Evolutionary conservation across 2,888 invertebrate genomes (phyloP).

Genomic region (Danaus chrysippus): DNA sequence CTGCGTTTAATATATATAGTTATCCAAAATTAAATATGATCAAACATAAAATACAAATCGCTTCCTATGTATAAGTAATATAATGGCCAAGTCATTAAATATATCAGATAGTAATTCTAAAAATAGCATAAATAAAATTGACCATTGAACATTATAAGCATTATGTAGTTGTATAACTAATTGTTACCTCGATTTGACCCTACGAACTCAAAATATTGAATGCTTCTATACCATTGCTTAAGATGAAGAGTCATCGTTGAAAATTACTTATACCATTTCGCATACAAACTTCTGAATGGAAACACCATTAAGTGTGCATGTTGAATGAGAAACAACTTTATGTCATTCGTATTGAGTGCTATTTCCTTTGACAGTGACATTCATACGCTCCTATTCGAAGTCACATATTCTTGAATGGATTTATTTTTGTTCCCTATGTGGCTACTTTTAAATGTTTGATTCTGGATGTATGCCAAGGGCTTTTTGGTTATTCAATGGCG

Average conservation of each 20-base stretch:
- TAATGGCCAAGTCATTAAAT: slow-evolving; percentile 4
- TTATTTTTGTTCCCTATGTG: slow-evolving; percentile 66
- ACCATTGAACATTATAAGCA: slow-evolving; percentile 19
- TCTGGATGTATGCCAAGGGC: slow-evolving; percentile 62
- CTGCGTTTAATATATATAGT: too few relatives aligned
- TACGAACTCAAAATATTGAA: slow-evolving; percentile 34
- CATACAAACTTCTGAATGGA: slow-evolving; percentile 22
- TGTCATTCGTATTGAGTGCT: slow-evolving; percentile 7
- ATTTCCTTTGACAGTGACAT: slow-evolving; percentile 13
- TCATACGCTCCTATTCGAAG: slow-evolving; percentile 56
- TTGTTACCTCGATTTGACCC: slow-evolving; percentile 65
- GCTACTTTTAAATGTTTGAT: slow-evolving; percentile 57
- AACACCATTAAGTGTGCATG: slow-evolving; percentile 15
- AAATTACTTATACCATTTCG: slow-evolving; percentile 17
- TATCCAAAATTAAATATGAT: too few relatives aligned
- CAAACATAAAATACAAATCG: too few relatives aligned
- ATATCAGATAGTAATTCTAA: slow-evolving; percentile 9
- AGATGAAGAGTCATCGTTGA: slow-evolving; percentile 24
- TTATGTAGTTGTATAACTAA: slow-evolving; percentile 29
- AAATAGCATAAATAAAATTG: slow-evolving; percentile 16
- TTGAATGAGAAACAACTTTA: slow-evolving; percentile 14
- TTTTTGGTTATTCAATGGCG: slow-evolving; percentile 48
- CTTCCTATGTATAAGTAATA: not conserved
- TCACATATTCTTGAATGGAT: slow-evolving; percentile 66
- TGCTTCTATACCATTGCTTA: slow-evolving; percentile 12